phyloP scores from a whole-genome alignment of 2,113 vertebrate genomes.

The Gobius niger region DNA sequence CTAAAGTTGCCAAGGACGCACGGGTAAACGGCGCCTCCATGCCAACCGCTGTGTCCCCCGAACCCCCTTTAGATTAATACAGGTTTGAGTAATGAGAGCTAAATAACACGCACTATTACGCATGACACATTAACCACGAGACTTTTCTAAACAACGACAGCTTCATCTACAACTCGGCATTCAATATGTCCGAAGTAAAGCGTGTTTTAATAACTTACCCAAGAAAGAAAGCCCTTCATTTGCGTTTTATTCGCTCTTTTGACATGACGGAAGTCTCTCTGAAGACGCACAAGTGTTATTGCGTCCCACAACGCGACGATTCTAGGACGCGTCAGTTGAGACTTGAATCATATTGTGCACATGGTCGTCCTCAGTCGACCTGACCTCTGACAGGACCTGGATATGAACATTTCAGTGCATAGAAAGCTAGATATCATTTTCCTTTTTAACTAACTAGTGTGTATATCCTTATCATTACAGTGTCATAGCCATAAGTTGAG shows the following conservation, averaged over 20 bases:
- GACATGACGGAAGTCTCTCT: neutral
- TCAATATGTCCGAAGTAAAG: neutral
- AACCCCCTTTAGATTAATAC: neutral
- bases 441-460: too few relatives aligned
- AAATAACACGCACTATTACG: fast-evolving
- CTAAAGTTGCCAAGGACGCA: constrained; percentile 47
- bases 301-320: constrained; percentile 10
- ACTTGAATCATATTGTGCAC: constrained; percentile 11
- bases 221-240: neutral
- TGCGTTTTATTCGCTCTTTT: neutral
- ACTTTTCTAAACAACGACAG: neutral
- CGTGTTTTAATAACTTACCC: too few relatives aligned
- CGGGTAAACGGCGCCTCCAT: neutral
- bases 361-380: constrained; percentile 6
- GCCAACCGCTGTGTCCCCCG: neutral
- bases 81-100: neutral
- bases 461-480: too few relatives aligned
- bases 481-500: too few relatives aligned
- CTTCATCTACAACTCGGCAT: constrained; percentile 3
- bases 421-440: too few relatives aligned
- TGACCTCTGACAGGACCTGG: neutral
- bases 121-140: fast-evolving
- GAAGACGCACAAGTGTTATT: neutral
- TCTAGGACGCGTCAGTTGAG: constrained; percentile 29
- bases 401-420: too few relatives aligned